Conservation (phyloP, 2,888 invertebrate genomes). For the Ceratothoa steindachneri region DNA sequence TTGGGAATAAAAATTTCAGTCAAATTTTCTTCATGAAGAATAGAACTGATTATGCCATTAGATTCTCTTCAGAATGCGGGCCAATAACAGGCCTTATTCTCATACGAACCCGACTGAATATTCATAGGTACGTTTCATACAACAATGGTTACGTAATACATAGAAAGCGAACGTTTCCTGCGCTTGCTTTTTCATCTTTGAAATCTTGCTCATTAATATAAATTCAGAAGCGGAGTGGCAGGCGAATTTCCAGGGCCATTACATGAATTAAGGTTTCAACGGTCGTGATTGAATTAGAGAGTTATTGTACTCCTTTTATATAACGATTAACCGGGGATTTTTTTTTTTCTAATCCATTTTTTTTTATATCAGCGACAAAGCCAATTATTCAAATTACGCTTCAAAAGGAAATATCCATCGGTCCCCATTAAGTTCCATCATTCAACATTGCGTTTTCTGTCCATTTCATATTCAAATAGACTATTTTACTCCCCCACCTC, state of each 20-base stretch:
- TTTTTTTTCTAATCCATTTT: not conserved
- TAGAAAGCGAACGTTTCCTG: not conserved
- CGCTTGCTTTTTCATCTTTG: not conserved
- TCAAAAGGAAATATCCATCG: not conserved
- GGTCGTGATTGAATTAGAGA: conserved; percentile 1
- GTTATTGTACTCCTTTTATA: conserved; percentile 1
- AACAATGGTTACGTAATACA: not conserved
- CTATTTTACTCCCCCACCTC: not conserved
- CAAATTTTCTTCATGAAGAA: no score
- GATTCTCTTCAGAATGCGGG: no score
- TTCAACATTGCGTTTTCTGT: not conserved
- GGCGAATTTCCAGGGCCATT: not conserved
- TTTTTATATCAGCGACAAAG: conserved; percentile 2
- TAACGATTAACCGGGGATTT: conserved; percentile 5
- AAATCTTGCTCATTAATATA: not conserved
- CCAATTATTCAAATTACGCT: conserved; percentile 10
- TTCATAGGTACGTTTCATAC: not conserved
- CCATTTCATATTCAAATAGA: not conserved
- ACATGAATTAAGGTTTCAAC: conserved; percentile 1
- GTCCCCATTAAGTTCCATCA: not conserved
- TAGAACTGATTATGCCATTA: no score
- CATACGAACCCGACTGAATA: not conserved
- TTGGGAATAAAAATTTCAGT: no score
- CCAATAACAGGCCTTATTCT: no score
- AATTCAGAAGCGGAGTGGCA: conserved; percentile 6